Evolutionary conservation across 2,888 invertebrate species (phyloP).

Genomic region (Thecophora atra): DNA sequence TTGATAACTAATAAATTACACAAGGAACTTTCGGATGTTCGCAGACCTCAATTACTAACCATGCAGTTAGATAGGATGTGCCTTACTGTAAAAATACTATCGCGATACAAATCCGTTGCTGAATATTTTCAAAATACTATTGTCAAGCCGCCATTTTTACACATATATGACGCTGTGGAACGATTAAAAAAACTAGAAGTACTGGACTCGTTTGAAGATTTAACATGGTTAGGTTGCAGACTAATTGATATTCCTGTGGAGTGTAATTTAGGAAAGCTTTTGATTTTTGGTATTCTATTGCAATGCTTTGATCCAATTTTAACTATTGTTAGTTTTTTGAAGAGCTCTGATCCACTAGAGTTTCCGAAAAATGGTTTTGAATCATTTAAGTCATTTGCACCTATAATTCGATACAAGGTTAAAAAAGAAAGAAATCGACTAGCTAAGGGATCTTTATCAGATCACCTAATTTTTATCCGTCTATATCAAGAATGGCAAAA

Average conservation of each 20-base stretch:
- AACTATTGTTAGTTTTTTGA: constrained; percentile 86
- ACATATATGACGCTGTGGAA: constrained; percentile 77
- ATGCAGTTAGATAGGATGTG: constrained; percentile 85
- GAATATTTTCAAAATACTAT: constrained; percentile 83
- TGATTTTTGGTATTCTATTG: constrained; percentile 86
- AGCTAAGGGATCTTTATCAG: constrained; percentile 81
- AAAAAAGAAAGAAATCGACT: constrained; percentile 67
- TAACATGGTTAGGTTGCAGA: constrained; percentile 81
- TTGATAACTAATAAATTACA: constrained; percentile 71
- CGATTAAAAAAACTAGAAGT: constrained; percentile 83
- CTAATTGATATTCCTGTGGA: constrained; percentile 90
- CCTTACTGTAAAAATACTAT: constrained; percentile 83
- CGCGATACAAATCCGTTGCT: constrained; percentile 77
- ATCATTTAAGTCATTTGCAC: constrained; percentile 45
- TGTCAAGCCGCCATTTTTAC: constrained; percentile 81
- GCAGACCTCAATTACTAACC: constrained; percentile 83
- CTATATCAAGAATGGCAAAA: constrained; percentile 80
- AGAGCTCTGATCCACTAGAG: constrained; percentile 77
- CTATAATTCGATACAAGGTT: constrained; percentile 54
- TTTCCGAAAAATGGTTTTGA: constrained; percentile 69
- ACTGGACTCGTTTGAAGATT: constrained; percentile 82
- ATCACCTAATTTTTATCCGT: constrained; percentile 85
- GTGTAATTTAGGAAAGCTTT: constrained; percentile 88
- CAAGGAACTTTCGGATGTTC: constrained; percentile 73
- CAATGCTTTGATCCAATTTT: constrained; percentile 93